Evolutionary conservation across 37 sponge, comb jelly and placozoan species (phyloP).

Genomic region (Spongilla lacustris): DNA sequence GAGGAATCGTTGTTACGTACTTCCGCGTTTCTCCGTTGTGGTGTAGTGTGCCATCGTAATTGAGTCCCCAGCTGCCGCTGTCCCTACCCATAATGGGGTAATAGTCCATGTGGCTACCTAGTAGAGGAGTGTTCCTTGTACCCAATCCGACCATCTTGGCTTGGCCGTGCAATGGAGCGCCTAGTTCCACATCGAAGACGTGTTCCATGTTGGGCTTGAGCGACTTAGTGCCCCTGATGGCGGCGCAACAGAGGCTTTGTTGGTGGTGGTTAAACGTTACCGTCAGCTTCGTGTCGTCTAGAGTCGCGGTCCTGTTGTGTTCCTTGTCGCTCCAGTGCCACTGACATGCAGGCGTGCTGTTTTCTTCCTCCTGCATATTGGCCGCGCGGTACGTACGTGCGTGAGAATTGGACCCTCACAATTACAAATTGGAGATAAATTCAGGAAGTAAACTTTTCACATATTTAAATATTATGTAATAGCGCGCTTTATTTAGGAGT

Average conservation of each 20-base stretch:
- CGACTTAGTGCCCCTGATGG: constrained; percentile 45
- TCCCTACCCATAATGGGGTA: constrained; percentile 70
- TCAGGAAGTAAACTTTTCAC: not conserved
- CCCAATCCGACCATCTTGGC: constrained; percentile 78
- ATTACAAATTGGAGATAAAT: not conserved
- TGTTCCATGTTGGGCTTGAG: constrained; percentile 76
- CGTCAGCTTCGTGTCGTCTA: constrained; percentile 33
- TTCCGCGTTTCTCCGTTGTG: constrained; percentile 36
- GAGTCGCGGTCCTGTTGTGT: not conserved
- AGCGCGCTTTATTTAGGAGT: not conserved
- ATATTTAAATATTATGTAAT: not conserved
- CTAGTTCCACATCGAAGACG: constrained; percentile 79
- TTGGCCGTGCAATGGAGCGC: constrained; percentile 63
- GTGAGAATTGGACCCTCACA: too few relatives aligned
- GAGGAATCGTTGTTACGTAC: constrained; percentile 15
- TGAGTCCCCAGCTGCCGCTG: constrained; percentile 68
- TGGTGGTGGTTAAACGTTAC: constrained; percentile 47
- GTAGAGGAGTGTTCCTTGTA: constrained; percentile 32
- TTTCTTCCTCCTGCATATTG: constrained; percentile 8
- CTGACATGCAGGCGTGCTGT: constrained; percentile 11
- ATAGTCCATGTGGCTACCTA: constrained; percentile 48
- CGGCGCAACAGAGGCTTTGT: constrained; percentile 54
- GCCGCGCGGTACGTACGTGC: too few relatives aligned
- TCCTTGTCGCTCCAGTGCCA: constrained; percentile 56
- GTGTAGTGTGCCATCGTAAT: constrained; percentile 58